Conservation (phyloP, 2,888 invertebrate genomes). For the Diploptera punctata region DNA sequence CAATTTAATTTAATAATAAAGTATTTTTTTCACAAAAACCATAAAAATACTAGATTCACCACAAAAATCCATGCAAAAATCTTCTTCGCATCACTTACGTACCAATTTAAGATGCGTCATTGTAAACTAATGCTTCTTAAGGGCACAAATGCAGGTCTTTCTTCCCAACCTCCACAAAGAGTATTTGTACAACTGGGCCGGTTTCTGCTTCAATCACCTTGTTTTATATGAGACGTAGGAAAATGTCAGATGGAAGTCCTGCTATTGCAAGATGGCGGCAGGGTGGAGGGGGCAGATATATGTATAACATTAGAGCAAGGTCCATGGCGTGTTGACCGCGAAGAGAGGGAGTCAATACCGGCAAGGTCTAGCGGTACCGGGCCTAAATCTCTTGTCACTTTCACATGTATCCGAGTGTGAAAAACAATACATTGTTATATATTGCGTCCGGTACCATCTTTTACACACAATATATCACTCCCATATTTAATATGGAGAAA, state of each 20-base stretch:
- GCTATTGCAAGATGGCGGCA: background rate
- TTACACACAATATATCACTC: background rate
- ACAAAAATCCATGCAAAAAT: background rate
- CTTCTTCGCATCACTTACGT: conserved; percentile 4
- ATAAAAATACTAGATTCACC: background rate
- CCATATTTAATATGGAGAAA: too few species aligned
- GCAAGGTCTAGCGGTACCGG: background rate
- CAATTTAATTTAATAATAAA: too few species aligned
- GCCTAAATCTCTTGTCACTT: too few species aligned
- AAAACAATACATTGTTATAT: background rate
- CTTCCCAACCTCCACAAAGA: conserved; percentile 2
- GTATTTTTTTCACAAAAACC: background rate
- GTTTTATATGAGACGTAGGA: conserved; percentile 39
- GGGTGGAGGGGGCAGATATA: background rate
- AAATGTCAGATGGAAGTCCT: conserved; percentile 31
- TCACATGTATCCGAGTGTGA: background rate
- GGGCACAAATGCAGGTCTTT: background rate
- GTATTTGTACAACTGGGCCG: conserved; percentile 36
- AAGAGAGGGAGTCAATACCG: too few species aligned
- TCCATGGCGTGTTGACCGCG: conserved; percentile 6
- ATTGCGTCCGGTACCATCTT: background rate
- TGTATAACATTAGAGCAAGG: conserved; percentile 27
- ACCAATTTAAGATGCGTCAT: conserved; percentile 34
- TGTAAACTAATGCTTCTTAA: background rate
- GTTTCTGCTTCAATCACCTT: conserved; percentile 29